Conservation (phyloP, 2,113 vertebrate species). For the Notiomystis cincta region DNA sequence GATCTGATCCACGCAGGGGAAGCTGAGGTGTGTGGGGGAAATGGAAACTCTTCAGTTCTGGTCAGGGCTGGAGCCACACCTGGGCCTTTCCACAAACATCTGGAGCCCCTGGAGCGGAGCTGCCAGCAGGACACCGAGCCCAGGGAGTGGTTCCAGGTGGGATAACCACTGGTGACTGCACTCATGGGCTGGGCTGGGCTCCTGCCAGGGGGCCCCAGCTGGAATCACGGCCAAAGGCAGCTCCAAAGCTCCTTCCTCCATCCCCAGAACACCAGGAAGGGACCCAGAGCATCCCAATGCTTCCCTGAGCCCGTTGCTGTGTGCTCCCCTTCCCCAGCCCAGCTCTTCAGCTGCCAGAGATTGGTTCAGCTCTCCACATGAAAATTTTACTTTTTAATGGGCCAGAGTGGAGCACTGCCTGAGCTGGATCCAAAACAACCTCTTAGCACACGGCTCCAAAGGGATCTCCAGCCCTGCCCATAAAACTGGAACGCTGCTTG, state of each 20-base stretch:
- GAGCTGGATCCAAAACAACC: background rate
- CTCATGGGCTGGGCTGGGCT: background rate
- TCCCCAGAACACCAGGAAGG: rapidly evolving
- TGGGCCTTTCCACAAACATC: constrained; percentile 50
- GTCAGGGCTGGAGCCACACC: constrained; percentile 25
- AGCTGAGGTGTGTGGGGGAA: constrained; percentile 55
- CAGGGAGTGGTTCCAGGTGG: background rate
- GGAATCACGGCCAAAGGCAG: rapidly evolving
- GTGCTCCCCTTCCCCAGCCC: background rate
- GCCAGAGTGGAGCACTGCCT: background rate
- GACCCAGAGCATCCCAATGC: rapidly evolving
- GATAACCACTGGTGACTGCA: background rate
- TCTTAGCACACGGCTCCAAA: background rate
- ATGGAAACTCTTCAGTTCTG: background rate
- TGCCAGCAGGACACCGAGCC: too few relatives aligned
- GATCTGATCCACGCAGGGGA: background rate
- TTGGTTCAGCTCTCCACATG: background rate
- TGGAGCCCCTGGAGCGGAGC: too few relatives aligned
- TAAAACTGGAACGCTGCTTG: background rate
- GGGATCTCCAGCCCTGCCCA: background rate
- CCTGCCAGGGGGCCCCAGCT: constrained; percentile 22
- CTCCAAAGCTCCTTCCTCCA: rapidly evolving
- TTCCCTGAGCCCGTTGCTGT: background rate
- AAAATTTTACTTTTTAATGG: constrained; percentile 58
- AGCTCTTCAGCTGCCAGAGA: background rate